Base-by-base conservation (phyloP, 2,113 vertebrate genomes). In the Podarcis raffonei region DNA sequence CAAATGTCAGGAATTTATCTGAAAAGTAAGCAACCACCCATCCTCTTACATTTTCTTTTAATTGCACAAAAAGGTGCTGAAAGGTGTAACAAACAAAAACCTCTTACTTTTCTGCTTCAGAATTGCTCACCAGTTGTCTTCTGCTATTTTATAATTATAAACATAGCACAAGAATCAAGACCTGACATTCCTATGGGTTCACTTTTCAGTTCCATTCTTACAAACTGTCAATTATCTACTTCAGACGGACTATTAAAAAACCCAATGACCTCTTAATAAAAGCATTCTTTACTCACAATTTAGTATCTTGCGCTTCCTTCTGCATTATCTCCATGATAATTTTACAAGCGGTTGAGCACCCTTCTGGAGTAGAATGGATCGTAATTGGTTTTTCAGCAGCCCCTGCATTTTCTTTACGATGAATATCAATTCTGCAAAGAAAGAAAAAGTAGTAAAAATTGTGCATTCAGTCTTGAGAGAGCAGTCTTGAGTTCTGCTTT, bases 271-370 rank as follows among this genome's bases (percentile, higher is more conserved):
- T 68, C 32, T 77, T 13, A 30, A 48, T 78, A 15, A 93, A 92
- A 93, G 13, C 66, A 81, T 62, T 62, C 53, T 84, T 93, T 94
- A 98, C 99, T 97, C 94, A 99, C 99, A 99, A 99, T 96, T 99
- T 99, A 72, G 98, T 99, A 96, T 99, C 99, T 78, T 98, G 94
- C 77, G 99, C 99, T 96, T 99, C 99, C 94, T 99, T 99, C 95
- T 99, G 98, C 99, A 99, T 99, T 96, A 99, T 99, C 96, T 99
- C 99, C 98, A 99, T 98, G 95, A 99, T 99, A 92, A 98, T 98
- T 92, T 97, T 98, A 95, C 99, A 99, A 94, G 99, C 98, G 0
- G 97, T 98, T 71, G 98, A 98, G 91, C 98, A 99, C 74, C 99
- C 98, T 91, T 99, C 98, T 27, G 99, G 98, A 78, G 98, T 99